Evolutionary conservation across 2,888 invertebrate species (phyloP).

Genomic region (Synanthedon andrenaeformis): DNA sequence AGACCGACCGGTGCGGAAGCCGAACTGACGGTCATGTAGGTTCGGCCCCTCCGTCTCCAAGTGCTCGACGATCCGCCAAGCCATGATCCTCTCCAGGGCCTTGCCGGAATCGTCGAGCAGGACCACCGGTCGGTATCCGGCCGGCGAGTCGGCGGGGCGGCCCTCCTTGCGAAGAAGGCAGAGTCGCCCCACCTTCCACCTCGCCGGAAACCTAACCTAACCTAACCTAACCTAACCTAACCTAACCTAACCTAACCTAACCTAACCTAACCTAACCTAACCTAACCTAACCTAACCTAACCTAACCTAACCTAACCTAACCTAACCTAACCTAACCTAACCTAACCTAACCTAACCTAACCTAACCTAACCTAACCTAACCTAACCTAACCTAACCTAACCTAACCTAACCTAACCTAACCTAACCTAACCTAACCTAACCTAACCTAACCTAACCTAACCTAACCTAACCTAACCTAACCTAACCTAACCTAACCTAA

Average conservation of each 20-base stretch:
- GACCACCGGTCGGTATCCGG: too few species aligned
- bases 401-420: constrained; percentile 2
- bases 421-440: constrained; percentile 2
- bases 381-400: constrained; percentile 3
- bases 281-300: constrained; percentile 3
- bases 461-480: constrained; percentile 3
- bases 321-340: constrained; percentile 3
- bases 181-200: background rate
- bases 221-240: constrained; percentile 3
- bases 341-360: constrained; percentile 2
- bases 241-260: constrained; percentile 2
- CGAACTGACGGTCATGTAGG: too few species aligned
- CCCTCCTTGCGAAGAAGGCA: too few species aligned
- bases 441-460: constrained; percentile 3
- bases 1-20: background rate
- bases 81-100: too few species aligned
- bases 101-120: too few species aligned
- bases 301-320: constrained; percentile 3
- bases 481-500: constrained; percentile 3
- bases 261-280: constrained; percentile 3
- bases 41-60: too few species aligned
- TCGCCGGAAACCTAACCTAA: constrained; percentile 3
- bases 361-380: constrained; percentile 3
- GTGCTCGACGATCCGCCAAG: too few species aligned
- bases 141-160: too few species aligned